Conservation (phyloP, 1,140 invertebrate genomes). For the Hycleus phaleratus region DNA sequence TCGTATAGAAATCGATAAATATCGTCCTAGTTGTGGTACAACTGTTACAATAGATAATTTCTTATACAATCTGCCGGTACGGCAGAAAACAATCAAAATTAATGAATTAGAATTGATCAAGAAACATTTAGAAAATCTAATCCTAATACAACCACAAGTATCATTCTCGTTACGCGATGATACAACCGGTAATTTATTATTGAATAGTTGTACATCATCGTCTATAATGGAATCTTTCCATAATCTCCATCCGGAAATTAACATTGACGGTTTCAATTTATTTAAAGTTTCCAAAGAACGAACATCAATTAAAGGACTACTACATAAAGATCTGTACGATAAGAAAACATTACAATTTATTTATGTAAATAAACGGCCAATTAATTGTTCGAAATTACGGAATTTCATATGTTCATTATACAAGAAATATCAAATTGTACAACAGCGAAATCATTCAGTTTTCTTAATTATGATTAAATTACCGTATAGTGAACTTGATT, state of each 20-base stretch:
- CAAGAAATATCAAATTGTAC: constrained; percentile 24
- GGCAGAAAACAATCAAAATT: constrained; percentile 47
- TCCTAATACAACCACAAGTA: constrained; percentile 49
- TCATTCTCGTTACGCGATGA: constrained; percentile 57
- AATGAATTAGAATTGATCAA: constrained; percentile 52
- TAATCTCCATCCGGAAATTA: constrained; percentile 45
- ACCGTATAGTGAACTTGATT: constrained; percentile 49
- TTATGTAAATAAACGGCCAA: constrained; percentile 53
- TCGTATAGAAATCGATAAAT: constrained; percentile 17
- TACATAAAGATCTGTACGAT: constrained; percentile 43
- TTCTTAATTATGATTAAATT: constrained; percentile 56
- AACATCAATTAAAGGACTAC: constrained; percentile 48
- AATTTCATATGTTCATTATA: constrained; percentile 43
- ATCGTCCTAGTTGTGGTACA: constrained; percentile 50
- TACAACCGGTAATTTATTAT: constrained; percentile 45
- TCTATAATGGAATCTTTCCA: constrained; percentile 46
- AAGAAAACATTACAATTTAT: constrained; percentile 51
- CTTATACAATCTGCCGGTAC: constrained; percentile 54
- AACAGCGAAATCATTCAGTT: constrained; percentile 42
- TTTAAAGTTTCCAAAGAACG: constrained; percentile 44
- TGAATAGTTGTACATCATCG: constrained; percentile 48
- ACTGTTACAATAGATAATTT: constrained; percentile 56
- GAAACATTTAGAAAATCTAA: constrained; percentile 48
- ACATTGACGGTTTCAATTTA: constrained; percentile 41
- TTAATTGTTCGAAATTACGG: constrained; percentile 48